phyloP scores from a whole-genome alignment of 2,888 invertebrate species.

The Venustoraphidia nigricollis region DNA sequence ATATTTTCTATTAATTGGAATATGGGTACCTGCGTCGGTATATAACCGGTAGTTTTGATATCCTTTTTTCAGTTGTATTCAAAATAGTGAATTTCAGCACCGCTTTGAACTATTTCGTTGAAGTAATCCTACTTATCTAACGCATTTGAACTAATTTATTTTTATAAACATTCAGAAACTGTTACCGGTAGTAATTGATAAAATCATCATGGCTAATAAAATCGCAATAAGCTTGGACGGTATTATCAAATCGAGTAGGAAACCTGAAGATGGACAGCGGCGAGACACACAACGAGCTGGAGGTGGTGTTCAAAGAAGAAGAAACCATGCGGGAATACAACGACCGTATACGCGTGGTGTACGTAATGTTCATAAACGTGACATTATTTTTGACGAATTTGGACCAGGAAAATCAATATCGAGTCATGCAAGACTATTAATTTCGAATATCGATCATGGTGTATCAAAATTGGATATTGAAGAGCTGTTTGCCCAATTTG shows the following conservation, averaged over 20 bases:
- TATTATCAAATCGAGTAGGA: too few relatives aligned
- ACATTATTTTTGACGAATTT: constrained; percentile 80
- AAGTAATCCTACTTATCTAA: too few relatives aligned
- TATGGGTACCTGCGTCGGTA: too few relatives aligned
- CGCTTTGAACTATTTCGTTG: too few relatives aligned
- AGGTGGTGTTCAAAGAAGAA: constrained; percentile 47
- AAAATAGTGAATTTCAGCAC: too few relatives aligned
- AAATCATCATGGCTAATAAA: constrained; percentile 70
- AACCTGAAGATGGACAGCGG: constrained; percentile 35
- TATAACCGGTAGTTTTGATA: too few relatives aligned
- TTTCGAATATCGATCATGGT: constrained; percentile 93
- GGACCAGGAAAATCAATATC: constrained; percentile 30
- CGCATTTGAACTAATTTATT: too few relatives aligned
- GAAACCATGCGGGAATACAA: constrained; percentile 54
- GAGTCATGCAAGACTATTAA: constrained; percentile 73
- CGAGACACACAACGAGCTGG: constrained; percentile 24
- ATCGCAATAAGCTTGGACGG: constrained; percentile 95
- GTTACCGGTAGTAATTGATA: too few relatives aligned
- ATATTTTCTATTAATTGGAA: too few relatives aligned
- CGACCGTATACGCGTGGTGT: constrained; percentile 63
- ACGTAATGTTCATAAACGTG: constrained; percentile 95
- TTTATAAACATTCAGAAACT: too few relatives aligned
- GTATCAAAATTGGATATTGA: constrained; percentile 94
- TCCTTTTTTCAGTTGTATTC: too few relatives aligned
- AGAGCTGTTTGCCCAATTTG: constrained; percentile 95